Evolutionary conservation across 2,797 vertebrate genomes (phyloP).

Genomic region (Sebastes melanostomus): DNA sequence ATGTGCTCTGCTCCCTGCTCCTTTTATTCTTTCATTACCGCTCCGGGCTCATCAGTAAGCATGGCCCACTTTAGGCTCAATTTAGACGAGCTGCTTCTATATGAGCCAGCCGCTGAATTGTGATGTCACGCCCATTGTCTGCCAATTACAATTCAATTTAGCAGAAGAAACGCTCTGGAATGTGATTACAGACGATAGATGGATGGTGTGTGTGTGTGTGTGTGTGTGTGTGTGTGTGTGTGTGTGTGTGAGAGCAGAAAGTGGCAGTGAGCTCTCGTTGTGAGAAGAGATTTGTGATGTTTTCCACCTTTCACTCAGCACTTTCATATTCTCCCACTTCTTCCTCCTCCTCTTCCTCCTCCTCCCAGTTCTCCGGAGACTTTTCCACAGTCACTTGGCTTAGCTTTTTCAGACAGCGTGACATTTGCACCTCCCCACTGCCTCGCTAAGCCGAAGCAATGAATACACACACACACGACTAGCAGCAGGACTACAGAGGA

Average conservation of each 20-base stretch:
- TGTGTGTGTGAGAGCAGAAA: not conserved
- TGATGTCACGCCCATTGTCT: slow-evolving; percentile 75
- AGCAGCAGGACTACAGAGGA: not conserved
- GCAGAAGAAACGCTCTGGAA: slow-evolving; percentile 63
- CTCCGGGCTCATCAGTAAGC: slow-evolving; percentile 56
- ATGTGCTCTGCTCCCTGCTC: not conserved
- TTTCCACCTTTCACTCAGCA: slow-evolving; percentile 50
- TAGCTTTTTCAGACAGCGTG: slow-evolving; percentile 42
- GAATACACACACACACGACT: slow-evolving; percentile 2
- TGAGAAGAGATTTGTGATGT: slow-evolving; percentile 14
- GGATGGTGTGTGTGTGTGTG: not conserved
- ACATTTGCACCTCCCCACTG: slow-evolving; percentile 55
- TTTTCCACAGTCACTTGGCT: slow-evolving; percentile 25
- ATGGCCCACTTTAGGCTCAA: slow-evolving; percentile 66
- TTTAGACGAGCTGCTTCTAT: slow-evolving; percentile 65
- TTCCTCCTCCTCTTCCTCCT: not conserved
- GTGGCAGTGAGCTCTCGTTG: not conserved
- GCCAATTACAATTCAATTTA: slow-evolving; percentile 81
- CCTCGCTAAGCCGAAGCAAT: slow-evolving; percentile 28
- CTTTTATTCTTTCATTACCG: slow-evolving; percentile 62
- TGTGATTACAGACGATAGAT: slow-evolving; percentile 66
- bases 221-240: not conserved
- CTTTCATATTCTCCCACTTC: slow-evolving; percentile 29
- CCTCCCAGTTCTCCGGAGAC: slow-evolving; percentile 26
- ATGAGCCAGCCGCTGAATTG: slow-evolving; percentile 65